phyloP scores from a whole-genome alignment of 2,888 invertebrate species.

The Cerceris rybyensis region DNA sequence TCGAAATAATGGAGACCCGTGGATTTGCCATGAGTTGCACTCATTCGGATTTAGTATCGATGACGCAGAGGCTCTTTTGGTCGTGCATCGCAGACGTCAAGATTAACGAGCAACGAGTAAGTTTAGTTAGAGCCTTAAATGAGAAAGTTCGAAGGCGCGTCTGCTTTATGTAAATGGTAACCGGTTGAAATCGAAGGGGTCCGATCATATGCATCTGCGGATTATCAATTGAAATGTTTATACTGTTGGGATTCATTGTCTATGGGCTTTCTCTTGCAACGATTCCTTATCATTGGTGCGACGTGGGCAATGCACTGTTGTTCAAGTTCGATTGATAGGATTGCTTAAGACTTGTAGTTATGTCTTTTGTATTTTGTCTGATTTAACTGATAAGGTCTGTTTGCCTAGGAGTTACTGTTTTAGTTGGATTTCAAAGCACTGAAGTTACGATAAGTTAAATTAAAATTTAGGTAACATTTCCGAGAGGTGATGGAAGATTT shows the following conservation, averaged over 20 bases:
- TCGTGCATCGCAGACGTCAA: constrained; percentile 34
- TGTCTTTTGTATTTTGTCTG: too few relatives aligned
- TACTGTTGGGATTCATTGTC: constrained; percentile 7
- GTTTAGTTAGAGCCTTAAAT: constrained; percentile 55
- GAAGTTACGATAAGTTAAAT: too few relatives aligned
- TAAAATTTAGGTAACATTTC: too few relatives aligned
- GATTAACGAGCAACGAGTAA: constrained; percentile 47
- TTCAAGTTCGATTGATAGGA: too few relatives aligned
- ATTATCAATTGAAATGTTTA: constrained; percentile 57
- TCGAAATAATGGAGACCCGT: neutral
- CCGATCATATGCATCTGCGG: constrained; percentile 50
- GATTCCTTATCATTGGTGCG: too few relatives aligned
- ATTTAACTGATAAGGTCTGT: too few relatives aligned
- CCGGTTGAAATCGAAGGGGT: constrained; percentile 10
- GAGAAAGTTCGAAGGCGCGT: constrained; percentile 47
- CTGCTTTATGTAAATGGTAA: constrained; percentile 60
- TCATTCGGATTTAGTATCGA: constrained; percentile 34
- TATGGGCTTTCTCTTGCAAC: too few relatives aligned
- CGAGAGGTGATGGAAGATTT: too few relatives aligned
- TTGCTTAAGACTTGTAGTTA: too few relatives aligned
- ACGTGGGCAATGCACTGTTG: too few relatives aligned
- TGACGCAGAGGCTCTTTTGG: constrained; percentile 56
- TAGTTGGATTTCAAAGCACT: too few relatives aligned
- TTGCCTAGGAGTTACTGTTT: too few relatives aligned
- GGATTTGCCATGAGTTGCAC: constrained; percentile 39